phyloP scores from a whole-genome alignment of 2,113 vertebrate genomes.

The Urocynchramus pylzowi region DNA sequence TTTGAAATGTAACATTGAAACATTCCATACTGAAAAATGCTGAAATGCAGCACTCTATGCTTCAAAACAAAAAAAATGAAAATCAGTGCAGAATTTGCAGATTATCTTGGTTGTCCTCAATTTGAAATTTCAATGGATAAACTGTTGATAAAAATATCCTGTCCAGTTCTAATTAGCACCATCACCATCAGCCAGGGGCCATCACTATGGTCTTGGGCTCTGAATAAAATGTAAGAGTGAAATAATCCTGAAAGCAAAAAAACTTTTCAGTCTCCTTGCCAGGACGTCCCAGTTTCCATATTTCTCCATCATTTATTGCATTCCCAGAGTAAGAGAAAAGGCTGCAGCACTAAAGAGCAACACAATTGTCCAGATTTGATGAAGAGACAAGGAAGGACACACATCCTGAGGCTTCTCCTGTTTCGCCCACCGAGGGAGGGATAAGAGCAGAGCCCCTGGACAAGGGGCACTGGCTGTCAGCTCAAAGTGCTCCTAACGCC shows the following conservation, averaged over 20 bases:
- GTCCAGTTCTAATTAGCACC: not conserved
- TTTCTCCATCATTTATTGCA: not conserved
- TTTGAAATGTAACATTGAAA: not conserved
- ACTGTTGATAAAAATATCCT: not conserved
- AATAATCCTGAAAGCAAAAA: not conserved
- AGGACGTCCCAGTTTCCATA: not conserved
- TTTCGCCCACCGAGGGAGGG: not conserved
- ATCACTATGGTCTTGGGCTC: not conserved
- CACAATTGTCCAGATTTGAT: not conserved
- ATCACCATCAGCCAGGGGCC: not conserved
- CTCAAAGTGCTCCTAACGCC: not conserved
- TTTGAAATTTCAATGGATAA: not conserved
- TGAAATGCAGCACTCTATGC: not conserved
- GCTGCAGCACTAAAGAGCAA: not conserved
- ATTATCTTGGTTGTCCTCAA: not conserved
- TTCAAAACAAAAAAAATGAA: not conserved
- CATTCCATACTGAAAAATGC: not conserved
- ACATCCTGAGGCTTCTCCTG: not conserved
- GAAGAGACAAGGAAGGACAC: not conserved
- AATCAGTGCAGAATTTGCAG: not conserved
- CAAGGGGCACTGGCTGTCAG: rapidly evolving
- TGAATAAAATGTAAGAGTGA: not conserved
- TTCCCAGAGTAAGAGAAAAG: not conserved
- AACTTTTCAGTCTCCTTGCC: not conserved
- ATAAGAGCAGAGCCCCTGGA: not conserved